A percentile compares a stretch with the other conserved stretches of the same genome.
These are phyloP conservation scores for Megamerina dolium DNA, from an alignment of 2,888 invertebrate species.

Conservation along the genomic window DNA sequence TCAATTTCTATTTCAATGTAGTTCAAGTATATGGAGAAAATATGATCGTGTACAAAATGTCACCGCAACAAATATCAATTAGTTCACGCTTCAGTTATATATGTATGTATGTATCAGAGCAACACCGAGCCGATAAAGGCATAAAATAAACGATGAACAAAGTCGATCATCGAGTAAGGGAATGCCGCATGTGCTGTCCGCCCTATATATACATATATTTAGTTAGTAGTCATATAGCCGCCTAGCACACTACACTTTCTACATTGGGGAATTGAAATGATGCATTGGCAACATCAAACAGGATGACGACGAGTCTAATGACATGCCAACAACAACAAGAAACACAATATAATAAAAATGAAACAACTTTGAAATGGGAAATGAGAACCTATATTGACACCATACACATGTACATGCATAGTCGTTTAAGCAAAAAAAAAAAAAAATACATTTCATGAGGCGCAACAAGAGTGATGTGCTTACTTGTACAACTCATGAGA, in stretches of 20 bases:
- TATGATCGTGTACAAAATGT: constrained; percentile 34
- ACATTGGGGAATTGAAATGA: neutral
- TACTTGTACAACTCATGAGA: too few relatives aligned
- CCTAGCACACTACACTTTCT: too few relatives aligned
- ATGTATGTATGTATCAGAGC: constrained; percentile 12
- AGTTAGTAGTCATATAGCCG: neutral
- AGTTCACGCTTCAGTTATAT: constrained; percentile 44
- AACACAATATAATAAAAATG: too few relatives aligned
- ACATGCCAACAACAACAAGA: neutral
- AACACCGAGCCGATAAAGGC: constrained; percentile 12
- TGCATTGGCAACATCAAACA: neutral
- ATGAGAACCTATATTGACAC: too few relatives aligned
- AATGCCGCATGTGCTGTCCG: constrained; percentile 3
- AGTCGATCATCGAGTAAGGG: too few relatives aligned
- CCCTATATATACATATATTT: constrained; percentile 1
- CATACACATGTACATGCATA: neutral
- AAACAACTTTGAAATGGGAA: too few relatives aligned
- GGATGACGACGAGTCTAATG: constrained; percentile 1
- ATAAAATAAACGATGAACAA: too few relatives aligned
- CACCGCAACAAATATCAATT: constrained; percentile 43
- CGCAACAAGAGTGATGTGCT: constrained; percentile 6
- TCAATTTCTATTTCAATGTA: too few relatives aligned
- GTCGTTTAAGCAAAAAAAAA: too few relatives aligned
- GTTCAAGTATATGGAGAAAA: too few relatives aligned
- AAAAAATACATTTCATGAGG: constrained; percentile 1